Evolutionary conservation across 2,797 vertebrate genomes (phyloP).

Genomic region (Sebastes steindachneri): DNA sequence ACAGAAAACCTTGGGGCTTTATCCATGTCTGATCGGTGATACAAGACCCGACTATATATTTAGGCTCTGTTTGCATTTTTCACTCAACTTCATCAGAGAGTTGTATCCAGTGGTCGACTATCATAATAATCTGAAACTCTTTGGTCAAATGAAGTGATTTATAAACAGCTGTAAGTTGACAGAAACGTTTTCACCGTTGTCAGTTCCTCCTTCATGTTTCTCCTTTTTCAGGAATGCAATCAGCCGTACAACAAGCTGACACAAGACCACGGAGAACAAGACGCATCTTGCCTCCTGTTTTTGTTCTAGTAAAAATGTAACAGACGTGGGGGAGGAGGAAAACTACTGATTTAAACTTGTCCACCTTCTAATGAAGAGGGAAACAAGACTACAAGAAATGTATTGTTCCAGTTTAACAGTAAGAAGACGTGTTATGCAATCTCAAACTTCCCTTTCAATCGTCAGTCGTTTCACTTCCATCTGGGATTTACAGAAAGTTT

Average conservation of each 20-base stretch:
- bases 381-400: neutral
- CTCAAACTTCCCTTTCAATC: neutral
- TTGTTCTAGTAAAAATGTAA: slow-evolving; percentile 3
- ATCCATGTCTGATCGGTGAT: neutral
- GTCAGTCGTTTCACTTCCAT: slow-evolving; percentile 16
- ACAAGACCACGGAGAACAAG: slow-evolving; percentile 64
- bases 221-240: slow-evolving; percentile 44
- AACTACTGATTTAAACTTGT: neutral
- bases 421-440: neutral
- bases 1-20: slow-evolving; percentile 13
- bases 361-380: neutral
- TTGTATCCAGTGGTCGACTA: neutral
- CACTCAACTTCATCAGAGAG: neutral
- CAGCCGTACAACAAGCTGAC: slow-evolving; percentile 57
- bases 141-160: neutral
- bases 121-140: neutral
- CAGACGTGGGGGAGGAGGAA: neutral
- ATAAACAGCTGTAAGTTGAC: slow-evolving; percentile 1
- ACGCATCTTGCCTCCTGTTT: slow-evolving; percentile 54
- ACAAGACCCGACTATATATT: slow-evolving; percentile 9
- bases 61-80: slow-evolving; percentile 19
- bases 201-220: slow-evolving; percentile 9
- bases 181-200: neutral
- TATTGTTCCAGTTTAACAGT: neutral
- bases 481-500: neutral